Base-by-base conservation (phyloP, 2,113 vertebrate species). In the Choloepus hoffmanni region DNA sequence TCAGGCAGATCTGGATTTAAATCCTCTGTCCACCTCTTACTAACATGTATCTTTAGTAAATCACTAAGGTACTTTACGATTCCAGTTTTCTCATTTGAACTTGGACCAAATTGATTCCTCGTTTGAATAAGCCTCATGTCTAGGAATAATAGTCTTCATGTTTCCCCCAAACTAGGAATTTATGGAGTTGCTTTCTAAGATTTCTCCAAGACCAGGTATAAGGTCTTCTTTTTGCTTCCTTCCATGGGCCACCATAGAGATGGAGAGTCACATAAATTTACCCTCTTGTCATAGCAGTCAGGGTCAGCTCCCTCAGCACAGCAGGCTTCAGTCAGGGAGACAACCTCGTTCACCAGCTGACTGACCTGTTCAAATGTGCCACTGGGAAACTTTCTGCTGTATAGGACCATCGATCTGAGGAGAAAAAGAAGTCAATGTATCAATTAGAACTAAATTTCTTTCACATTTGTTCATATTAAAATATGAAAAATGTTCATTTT, bases 311-410 rank as follows among this genome's bases (percentile, higher is more conserved):
- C 97, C 0, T 97, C 89, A 0, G 76, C 58, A 1, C 99, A 99
- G 96, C 99, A 99, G 13, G 95, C 97, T 88, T 98, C 98, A 0
- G 98, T 98, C 78, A 99, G 74, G 7, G 98, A 94, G 53, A 98
- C 97, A 0, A 99, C 98, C 30, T 98, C 98, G 0, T 1, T 83
- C 45, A 98, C 98, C 0, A 99, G 97, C 72, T 96, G 97, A 28
- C 21, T 26, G 79, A 99, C 95, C 97, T 99, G 98, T 77, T 98
- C 97, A 21, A 98, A 99, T 1, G 98, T 98, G 65, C 98, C 98
- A 0, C 98, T 98, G 88, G 98, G 98, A 74, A 98, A 99, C 50
- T 99, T 99, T 88, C 79, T 98, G 97, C 98, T 99, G 93, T 97
- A 98, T 33, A 96, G 9, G 0, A 98, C 30, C 7, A 99, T 86